Percentiles rank a stretch among this genome's conserved stretches.
These are phyloP conservation scores for Pterocles burchelli DNA, from an alignment of 2,113 vertebrate genomes.

Conservation along the genomic window DNA sequence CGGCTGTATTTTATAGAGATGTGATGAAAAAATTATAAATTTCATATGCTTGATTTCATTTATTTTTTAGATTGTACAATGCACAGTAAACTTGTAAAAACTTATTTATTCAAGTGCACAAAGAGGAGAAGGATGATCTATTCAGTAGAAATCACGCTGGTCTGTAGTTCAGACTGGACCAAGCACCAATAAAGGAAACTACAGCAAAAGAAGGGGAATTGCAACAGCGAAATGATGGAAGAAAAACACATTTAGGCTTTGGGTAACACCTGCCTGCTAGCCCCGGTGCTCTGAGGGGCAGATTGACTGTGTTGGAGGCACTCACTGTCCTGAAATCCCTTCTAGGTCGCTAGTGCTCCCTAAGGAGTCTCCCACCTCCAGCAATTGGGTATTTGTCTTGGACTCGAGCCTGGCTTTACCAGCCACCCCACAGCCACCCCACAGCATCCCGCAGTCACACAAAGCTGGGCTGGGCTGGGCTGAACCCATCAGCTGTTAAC, in stretches of 20 bases:
- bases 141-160: neutral
- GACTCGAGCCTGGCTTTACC: neutral
- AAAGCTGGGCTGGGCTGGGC: neutral
- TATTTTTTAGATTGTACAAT: constrained; percentile 69
- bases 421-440: no score
- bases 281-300: neutral
- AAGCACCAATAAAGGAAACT: neutral
- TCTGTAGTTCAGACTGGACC: neutral
- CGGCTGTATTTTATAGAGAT: constrained; percentile 64
- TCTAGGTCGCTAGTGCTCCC: neutral
- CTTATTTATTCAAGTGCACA: constrained; percentile 71
- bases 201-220: neutral
- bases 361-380: neutral
- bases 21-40: constrained; percentile 40
- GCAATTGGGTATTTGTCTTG: neutral
- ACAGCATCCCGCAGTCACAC: accelerated
- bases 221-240: neutral
- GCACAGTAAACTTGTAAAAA: constrained; percentile 61
- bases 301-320: neutral
- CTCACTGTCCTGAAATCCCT: neutral
- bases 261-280: neutral
- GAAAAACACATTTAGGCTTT: neutral
- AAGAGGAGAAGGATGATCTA: neutral
- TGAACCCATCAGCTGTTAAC: accelerated
- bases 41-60: constrained; percentile 63